phyloP scores from a whole-genome alignment of 2,113 vertebrate species.

The Callionymus lyra region DNA sequence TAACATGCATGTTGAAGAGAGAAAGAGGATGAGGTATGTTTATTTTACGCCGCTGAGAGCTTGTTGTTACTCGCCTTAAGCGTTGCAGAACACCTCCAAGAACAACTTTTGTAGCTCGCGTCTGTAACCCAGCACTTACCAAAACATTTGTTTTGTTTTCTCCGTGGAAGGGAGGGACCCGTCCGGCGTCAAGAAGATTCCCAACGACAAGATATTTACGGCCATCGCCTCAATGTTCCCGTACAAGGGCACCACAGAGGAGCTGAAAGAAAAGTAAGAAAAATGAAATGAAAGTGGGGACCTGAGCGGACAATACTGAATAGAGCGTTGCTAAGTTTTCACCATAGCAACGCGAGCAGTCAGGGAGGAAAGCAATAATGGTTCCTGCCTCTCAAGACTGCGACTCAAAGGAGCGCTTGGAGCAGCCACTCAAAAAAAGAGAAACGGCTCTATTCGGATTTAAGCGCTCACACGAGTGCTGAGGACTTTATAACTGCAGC shows the following conservation, averaged over 20 bases:
- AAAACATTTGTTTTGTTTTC: slow-evolving; percentile 8
- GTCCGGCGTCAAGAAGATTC: slow-evolving; percentile 77
- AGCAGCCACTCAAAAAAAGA: slow-evolving; percentile 1
- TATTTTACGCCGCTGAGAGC: no score
- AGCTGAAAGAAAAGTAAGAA: slow-evolving; percentile 94
- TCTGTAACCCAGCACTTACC: slow-evolving; percentile 11
- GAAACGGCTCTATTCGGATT: no score
- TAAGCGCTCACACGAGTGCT: no score
- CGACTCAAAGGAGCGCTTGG: slow-evolving; percentile 28
- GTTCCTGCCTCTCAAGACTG: slow-evolving; percentile 28
- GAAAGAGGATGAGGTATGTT: no score
- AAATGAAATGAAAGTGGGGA: slow-evolving; percentile 10
- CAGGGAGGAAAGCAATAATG: slow-evolving; percentile 42
- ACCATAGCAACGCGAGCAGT: slow-evolving; percentile 51
- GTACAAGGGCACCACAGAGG: slow-evolving; percentile 88
- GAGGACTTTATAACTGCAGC: no score
- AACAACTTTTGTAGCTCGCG: slow-evolving; percentile 9
- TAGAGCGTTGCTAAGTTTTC: slow-evolving; percentile 49
- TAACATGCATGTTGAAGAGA: no score
- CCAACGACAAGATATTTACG: slow-evolving; percentile 92
- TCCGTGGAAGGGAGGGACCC: slow-evolving; percentile 71
- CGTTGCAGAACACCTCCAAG: slow-evolving; percentile 4
- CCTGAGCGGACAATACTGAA: slow-evolving; percentile 21
- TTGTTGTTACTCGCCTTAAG: slow-evolving; percentile 11
- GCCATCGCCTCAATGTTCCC: slow-evolving; percentile 97